phyloP scores from a whole-genome alignment of 2,888 invertebrate species.

The Panzeria rudis region DNA sequence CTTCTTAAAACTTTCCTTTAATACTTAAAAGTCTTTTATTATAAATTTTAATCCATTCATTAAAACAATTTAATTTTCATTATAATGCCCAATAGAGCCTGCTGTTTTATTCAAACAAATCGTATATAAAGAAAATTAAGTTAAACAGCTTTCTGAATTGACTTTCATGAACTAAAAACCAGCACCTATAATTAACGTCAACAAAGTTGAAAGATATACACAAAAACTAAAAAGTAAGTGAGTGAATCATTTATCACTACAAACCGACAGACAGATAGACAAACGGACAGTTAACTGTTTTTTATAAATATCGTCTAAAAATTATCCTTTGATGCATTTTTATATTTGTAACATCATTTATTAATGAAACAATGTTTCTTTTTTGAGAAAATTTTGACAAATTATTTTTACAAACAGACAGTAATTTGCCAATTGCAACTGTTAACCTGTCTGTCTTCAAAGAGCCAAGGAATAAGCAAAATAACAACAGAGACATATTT shows the following conservation, averaged over 20 bases:
- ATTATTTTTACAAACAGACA: constrained; percentile 73
- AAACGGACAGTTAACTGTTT: constrained; percentile 19
- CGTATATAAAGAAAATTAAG: constrained; percentile 26
- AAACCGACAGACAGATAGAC: constrained; percentile 23
- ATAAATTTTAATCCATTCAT: constrained; percentile 52
- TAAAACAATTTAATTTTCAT: constrained; percentile 48
- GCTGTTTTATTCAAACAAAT: constrained; percentile 68
- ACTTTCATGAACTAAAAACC: constrained; percentile 46
- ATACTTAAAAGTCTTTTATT: background rate
- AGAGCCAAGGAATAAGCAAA: constrained; percentile 35
- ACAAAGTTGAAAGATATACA: constrained; percentile 15
- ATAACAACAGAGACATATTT: background rate
- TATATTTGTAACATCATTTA: constrained; percentile 27
- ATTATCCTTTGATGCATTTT: constrained; percentile 38
- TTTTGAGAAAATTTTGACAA: constrained; percentile 64
- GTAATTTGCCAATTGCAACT: constrained; percentile 73
- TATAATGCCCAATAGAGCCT: constrained; percentile 49
- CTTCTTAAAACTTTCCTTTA: background rate
- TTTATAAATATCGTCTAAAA: background rate
- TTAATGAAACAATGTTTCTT: constrained; percentile 49
- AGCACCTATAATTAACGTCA: constrained; percentile 64
- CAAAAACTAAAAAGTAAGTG: constrained; percentile 53
- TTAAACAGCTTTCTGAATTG: constrained; percentile 53
- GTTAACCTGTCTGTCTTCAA: constrained; percentile 70
- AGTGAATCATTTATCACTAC: constrained; percentile 70